Conservation (phyloP, 2,113 vertebrate genomes). For the Ochotona princeps region DNA sequence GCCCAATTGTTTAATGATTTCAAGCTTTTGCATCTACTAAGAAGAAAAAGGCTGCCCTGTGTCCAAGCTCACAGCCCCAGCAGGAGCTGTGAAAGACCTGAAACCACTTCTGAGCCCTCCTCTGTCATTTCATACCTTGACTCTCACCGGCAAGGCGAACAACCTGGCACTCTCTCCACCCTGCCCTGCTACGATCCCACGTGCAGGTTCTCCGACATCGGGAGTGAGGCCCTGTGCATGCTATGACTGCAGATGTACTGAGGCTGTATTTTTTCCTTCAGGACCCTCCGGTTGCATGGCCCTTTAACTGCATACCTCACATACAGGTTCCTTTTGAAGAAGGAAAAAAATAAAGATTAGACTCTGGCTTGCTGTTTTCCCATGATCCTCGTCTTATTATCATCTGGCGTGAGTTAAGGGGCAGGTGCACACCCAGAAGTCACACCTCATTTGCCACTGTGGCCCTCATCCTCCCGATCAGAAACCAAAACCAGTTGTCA, state of each 20-base stretch:
- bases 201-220: rapidly evolving
- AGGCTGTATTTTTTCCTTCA: neutral
- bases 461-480: neutral
- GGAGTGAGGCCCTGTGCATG: neutral
- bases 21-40: constrained; percentile 56
- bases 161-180: neutral
- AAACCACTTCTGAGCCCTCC: neutral
- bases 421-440: too few relatives aligned
- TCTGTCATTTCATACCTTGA: neutral
- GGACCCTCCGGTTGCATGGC: neutral
- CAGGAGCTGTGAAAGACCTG: neutral
- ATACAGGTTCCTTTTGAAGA: neutral
- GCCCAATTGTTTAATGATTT: constrained; percentile 77
- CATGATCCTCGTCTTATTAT: neutral
- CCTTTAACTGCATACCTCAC: neutral
- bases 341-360: neutral
- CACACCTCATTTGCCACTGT: neutral
- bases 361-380: neutral
- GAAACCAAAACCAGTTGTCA: neutral
- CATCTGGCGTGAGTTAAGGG: neutral
- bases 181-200: neutral
- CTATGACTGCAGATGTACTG: too few relatives aligned
- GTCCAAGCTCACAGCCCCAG: neutral
- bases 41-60: neutral
- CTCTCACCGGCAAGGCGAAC: neutral